Base-by-base conservation (phyloP, 2,797 vertebrate genomes). In the Takifugu rubripes region DNA sequence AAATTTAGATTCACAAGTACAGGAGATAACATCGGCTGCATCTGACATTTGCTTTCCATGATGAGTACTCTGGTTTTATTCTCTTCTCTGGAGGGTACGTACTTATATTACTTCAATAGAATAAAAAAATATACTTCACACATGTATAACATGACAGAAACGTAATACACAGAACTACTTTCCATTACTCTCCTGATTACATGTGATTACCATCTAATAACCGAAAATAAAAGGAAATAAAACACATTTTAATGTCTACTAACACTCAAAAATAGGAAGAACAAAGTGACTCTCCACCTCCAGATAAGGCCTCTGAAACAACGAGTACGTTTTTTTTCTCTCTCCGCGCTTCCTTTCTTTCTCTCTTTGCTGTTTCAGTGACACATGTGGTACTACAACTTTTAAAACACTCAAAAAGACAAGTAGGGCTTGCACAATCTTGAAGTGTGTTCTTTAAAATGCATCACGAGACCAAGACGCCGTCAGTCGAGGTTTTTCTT, bases 391-490 rank as follows among this genome's bases (percentile, higher is more conserved):
- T 85, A 85, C 81, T 78, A 89, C 78, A 77, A 84, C 75, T 92
- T 93, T 94, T 93, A 93, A 93, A 93, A 94, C 82, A 92, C 90
- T 93, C 93, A 94, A 92, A 45, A 91, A 87, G 79, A 94, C 92
- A 78, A 77, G 10, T 85, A 93, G 94, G 93, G 91, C 87, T 93
- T 86, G 91, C 90, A 93, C 83, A 89, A 91, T 92, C 81, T 91
- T 91, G 93, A 91, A 91, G 93, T 93, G 91, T 93, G 91, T 93
- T 92, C 91, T 91, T 93, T 94, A 94, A 93, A 94, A 94, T 82
- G 79, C 87, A 94, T 89, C 91, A 92, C 91, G 89, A 93, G 83
- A 88, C 92, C 92, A 89, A 92, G 93, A 95, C 92, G 89, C 90
- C 90, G 85, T 85, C 87, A 89, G 93, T 91, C 93, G 79, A 91